phyloP scores from a whole-genome alignment of 2,888 invertebrate genomes.

The Carterocephalus palaemon region DNA sequence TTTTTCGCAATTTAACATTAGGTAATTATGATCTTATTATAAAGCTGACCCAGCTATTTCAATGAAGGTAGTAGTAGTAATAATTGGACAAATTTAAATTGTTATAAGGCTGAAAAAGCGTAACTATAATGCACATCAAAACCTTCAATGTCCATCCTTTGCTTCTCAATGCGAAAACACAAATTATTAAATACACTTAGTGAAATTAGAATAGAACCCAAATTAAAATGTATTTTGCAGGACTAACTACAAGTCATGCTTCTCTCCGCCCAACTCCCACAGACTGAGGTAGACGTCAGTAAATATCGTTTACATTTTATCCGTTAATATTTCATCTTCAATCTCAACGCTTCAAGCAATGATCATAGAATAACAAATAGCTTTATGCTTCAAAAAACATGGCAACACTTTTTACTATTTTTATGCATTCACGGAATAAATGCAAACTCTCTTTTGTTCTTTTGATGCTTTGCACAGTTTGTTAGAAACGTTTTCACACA shows the following conservation, averaged over 20 bases:
- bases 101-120: too few species aligned
- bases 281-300: slow-evolving; percentile 23
- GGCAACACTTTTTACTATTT: slow-evolving; percentile 9
- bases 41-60: too few species aligned
- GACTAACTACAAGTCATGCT: slow-evolving; percentile 9
- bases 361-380: slow-evolving; percentile 24
- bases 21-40: too few species aligned
- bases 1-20: background rate
- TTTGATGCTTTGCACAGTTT: slow-evolving; percentile 13
- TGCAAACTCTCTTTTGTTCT: slow-evolving; percentile 13
- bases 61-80: too few species aligned
- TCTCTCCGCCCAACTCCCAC: slow-evolving; percentile 28
- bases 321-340: slow-evolving; percentile 26
- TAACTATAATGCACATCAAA: too few species aligned
- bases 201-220: background rate
- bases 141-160: too few species aligned
- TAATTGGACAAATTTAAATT: too few species aligned
- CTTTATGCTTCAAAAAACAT: slow-evolving; percentile 17
- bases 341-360: slow-evolving; percentile 23
- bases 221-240: slow-evolving; percentile 2
- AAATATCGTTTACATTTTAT: slow-evolving; percentile 26
- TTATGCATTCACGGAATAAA: slow-evolving; percentile 13
- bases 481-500: slow-evolving; percentile 4
- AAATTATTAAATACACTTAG: too few species aligned
- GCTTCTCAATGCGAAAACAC: too few species aligned